Conservation (phyloP, 2,797 vertebrate genomes). For the Zenarchopterus dispar region DNA sequence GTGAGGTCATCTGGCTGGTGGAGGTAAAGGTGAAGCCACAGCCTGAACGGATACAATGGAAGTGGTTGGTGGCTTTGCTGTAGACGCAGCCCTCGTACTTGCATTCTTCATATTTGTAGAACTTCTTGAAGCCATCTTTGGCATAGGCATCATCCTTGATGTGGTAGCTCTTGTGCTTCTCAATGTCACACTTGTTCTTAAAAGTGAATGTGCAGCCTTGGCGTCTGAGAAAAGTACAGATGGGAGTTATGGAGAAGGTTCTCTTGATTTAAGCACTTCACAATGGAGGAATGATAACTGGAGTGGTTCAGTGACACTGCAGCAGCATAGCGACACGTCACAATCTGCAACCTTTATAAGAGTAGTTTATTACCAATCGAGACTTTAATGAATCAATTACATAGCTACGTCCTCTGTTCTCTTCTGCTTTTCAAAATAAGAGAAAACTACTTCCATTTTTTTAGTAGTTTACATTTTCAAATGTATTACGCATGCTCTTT, state of each 20-base stretch:
- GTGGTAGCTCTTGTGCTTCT: constrained; percentile 99
- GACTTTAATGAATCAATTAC: constrained; percentile 35
- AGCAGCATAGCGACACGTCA: no score
- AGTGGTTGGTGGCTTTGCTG: constrained; percentile 99
- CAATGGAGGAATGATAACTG: constrained; percentile 43
- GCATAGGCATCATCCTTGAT: constrained; percentile 99
- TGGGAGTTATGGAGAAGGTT: constrained; percentile 15
- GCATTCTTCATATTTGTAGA: constrained; percentile 99
- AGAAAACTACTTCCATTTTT: no score
- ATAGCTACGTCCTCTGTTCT: constrained; percentile 8
- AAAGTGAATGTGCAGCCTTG: constrained; percentile 98
- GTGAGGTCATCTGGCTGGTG: constrained; percentile 99
- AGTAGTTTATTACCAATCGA: constrained; percentile 25
- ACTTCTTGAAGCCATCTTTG: constrained; percentile 99
- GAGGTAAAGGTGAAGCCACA: constrained; percentile 99
- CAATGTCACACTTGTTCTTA: constrained; percentile 99
- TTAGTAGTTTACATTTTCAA: not conserved
- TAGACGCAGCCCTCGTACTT: constrained; percentile 98
- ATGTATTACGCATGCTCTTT: not conserved
- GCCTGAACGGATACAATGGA: constrained; percentile 98
- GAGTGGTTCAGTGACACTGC: no score
- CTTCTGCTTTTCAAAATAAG: not conserved
- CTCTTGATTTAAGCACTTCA: constrained; percentile 31
- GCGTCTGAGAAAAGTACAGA: constrained; percentile 79
- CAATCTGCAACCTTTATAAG: constrained; percentile 24